A percentile compares a stretch with the other conserved stretches of the same genome.
Conservation (phyloP, 2,113 vertebrate genomes). For the Junco hyemalis region DNA sequence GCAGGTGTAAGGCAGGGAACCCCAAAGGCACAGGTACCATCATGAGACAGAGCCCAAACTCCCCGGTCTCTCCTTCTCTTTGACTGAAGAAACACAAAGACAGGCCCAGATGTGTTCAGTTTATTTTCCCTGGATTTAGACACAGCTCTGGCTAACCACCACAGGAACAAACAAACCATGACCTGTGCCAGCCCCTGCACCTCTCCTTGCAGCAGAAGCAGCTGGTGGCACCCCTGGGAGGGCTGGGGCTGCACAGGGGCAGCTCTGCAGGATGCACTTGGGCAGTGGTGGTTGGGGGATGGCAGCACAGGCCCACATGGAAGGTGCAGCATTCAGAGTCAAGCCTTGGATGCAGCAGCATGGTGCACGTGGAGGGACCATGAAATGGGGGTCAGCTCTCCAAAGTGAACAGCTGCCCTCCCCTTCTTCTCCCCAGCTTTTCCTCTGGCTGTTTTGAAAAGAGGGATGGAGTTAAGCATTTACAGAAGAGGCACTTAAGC, state of each 20-base stretch:
- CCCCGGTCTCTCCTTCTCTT: fast-evolving
- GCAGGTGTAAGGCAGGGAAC: background rate
- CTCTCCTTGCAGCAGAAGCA: fast-evolving
- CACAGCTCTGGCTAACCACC: slow-evolving; percentile 14
- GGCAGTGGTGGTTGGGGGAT: background rate
- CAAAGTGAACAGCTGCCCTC: background rate
- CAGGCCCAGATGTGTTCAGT: background rate
- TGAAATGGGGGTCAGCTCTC: background rate
- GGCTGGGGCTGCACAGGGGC: background rate
- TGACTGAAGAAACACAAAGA: background rate
- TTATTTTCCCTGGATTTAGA: slow-evolving; percentile 46
- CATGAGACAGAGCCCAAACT: background rate
- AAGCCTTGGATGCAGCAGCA: background rate
- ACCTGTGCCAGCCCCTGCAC: background rate
- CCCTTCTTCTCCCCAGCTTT: background rate
- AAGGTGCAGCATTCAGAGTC: background rate
- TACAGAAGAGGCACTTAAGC: background rate
- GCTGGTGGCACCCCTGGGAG: background rate
- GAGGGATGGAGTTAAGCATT: background rate
- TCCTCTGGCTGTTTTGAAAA: background rate
- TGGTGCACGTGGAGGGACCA: background rate
- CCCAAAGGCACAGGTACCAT: background rate
- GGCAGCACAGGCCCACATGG: background rate
- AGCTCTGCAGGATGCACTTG: background rate
- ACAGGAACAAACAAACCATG: background rate